A percentile compares a stretch with the other conserved stretches of the same genome.
phyloP scores from a whole-genome alignment of 1,140 invertebrate genomes.

The Caenorhabditis briggsae region DNA sequence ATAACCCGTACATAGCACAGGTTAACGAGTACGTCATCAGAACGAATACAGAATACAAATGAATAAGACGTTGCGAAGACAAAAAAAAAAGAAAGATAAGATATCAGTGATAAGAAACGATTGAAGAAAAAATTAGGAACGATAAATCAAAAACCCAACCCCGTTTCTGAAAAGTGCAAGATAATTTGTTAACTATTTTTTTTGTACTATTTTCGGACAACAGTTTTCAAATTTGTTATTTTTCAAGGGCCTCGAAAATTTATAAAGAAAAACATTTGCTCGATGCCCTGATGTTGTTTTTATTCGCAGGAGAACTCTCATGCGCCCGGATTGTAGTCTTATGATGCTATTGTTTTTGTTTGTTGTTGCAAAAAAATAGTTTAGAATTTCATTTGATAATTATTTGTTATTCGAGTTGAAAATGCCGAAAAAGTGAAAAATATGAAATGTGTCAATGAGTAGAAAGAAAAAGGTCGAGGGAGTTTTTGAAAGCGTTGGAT shows the following conservation, averaged over 20 bases:
- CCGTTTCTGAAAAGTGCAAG: too few relatives aligned
- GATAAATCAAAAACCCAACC: background rate
- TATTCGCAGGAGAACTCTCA: too few relatives aligned
- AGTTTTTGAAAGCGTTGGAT: background rate
- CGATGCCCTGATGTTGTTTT: too few relatives aligned
- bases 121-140: background rate
- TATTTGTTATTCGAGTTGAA: background rate
- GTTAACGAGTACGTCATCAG: constrained; percentile 28
- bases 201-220: too few relatives aligned
- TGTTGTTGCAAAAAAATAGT: background rate
- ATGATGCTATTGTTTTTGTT: too few relatives aligned
- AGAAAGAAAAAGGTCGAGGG: background rate
- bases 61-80: constrained; percentile 8
- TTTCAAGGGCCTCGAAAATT: too few relatives aligned
- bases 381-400: background rate
- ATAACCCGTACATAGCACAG: background rate
- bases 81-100: constrained; percentile 44
- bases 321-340: too few relatives aligned
- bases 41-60: background rate
- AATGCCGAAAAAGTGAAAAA: background rate
- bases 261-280: too few relatives aligned
- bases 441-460: constrained; percentile 29
- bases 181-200: too few relatives aligned
- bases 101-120: constrained; percentile 44
- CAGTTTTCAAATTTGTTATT: too few relatives aligned